phyloP scores from a whole-genome alignment of 2,888 invertebrate genomes.

The Hydrotaea cyrtoneurina region DNA sequence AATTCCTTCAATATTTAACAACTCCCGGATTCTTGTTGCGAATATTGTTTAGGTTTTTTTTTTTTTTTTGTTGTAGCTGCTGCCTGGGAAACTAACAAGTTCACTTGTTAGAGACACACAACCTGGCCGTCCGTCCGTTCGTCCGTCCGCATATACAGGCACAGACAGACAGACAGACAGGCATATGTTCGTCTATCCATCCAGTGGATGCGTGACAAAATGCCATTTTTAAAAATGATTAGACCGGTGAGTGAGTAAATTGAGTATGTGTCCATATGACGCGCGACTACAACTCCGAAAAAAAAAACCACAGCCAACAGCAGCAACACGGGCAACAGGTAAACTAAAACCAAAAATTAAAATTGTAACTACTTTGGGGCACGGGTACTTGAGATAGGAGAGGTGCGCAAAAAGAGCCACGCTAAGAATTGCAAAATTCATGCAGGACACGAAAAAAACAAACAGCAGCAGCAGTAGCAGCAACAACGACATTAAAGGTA shows the following conservation, averaged over 20 bases:
- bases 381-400: neutral
- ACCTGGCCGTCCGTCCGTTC: too few species aligned
- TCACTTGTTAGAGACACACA: conserved; percentile 58
- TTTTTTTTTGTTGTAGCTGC: neutral
- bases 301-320: neutral
- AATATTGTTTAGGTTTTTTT: too few species aligned
- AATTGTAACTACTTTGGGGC: neutral
- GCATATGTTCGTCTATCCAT: conserved; percentile 13
- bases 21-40: conserved; percentile 45
- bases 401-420: neutral
- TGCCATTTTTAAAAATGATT: conserved; percentile 78
- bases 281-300: conserved; percentile 48
- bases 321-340: conserved; percentile 54
- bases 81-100: neutral
- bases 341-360: conserved; percentile 46
- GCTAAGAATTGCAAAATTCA: conserved; percentile 34
- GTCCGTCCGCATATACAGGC: neutral
- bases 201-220: conserved; percentile 77
- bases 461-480: neutral
- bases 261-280: conserved; percentile 72
- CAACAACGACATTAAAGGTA: conserved; percentile 55
- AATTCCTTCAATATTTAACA: conserved; percentile 64
- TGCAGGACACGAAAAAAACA: conserved; percentile 35
- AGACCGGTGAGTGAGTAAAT: conserved; percentile 65
- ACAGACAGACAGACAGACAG: neutral